Conservation (phyloP, 2,888 invertebrate genomes). For the Parnassius glacialis region DNA sequence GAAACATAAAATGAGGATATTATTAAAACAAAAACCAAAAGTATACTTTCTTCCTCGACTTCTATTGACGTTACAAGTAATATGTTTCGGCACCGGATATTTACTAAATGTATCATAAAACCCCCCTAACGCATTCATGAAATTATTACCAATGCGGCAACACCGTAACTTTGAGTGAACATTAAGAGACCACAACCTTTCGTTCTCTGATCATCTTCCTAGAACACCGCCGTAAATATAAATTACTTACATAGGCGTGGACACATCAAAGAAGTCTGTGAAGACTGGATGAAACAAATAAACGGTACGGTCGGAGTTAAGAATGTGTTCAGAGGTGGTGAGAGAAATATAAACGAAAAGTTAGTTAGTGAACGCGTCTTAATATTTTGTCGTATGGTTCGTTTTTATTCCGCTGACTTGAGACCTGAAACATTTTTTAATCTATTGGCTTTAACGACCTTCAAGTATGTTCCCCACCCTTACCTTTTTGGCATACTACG, state of each 20-base stretch:
- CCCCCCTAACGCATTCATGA: slow-evolving; percentile 9
- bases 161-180: neutral
- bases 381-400: too few species aligned
- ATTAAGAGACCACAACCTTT: slow-evolving; percentile 16
- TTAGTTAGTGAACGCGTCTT: too few species aligned
- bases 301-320: slow-evolving; percentile 19
- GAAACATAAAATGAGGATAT: neutral
- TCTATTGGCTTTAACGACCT: too few species aligned
- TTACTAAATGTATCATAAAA: slow-evolving; percentile 10
- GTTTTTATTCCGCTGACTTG: too few species aligned
- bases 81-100: slow-evolving; percentile 11
- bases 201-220: slow-evolving; percentile 31
- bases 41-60: neutral
- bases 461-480: too few species aligned
- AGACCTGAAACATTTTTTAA: too few species aligned
- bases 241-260: slow-evolving; percentile 38
- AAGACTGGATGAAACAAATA: slow-evolving; percentile 34
- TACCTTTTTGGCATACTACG: too few species aligned
- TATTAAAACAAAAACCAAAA: neutral
- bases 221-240: slow-evolving; percentile 40
- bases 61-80: neutral
- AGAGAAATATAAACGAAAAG: slow-evolving; percentile 1
- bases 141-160: slow-evolving; percentile 3
- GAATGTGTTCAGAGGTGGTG: slow-evolving; percentile 24
- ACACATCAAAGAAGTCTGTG: slow-evolving; percentile 39